phyloP scores from a whole-genome alignment of 2,113 vertebrate genomes.

The Macrotis lagotis region DNA sequence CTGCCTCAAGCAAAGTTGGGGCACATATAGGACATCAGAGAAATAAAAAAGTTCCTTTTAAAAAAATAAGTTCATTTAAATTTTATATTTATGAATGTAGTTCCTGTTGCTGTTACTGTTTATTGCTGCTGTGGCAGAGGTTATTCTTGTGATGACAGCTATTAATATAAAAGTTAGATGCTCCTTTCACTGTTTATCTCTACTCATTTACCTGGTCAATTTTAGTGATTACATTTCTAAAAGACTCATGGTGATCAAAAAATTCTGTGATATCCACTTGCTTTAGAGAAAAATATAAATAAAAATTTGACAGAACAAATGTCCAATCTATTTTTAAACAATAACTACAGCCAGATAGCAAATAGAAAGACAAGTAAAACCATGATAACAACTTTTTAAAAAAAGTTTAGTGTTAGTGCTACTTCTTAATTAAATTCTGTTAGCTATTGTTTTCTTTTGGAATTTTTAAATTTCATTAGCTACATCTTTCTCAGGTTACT shows the following conservation, averaged over 20 bases:
- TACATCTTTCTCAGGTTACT: background rate
- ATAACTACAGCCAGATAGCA: too few species aligned
- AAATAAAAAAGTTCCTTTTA: background rate
- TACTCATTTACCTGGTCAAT: background rate
- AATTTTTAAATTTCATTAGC: background rate
- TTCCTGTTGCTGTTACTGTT: background rate
- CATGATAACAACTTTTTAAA: background rate
- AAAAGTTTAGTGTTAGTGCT: background rate
- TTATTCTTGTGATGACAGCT: background rate
- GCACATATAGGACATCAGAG: background rate
- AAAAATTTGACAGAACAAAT: background rate
- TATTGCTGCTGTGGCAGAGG: too few species aligned
- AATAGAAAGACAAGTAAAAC: background rate
- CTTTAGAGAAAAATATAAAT: background rate
- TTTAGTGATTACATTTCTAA: background rate
- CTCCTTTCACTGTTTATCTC: background rate
- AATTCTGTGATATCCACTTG: background rate
- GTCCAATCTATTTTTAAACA: background rate
- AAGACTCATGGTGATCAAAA: background rate
- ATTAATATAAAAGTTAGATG: background rate
- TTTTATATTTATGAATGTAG: background rate
- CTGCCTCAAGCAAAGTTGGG: background rate
- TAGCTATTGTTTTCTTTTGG: background rate
- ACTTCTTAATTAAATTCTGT: background rate
- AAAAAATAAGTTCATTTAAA: background rate